phyloP scores from a whole-genome alignment of 2,113 vertebrate species.

The Setophaga petechia region DNA sequence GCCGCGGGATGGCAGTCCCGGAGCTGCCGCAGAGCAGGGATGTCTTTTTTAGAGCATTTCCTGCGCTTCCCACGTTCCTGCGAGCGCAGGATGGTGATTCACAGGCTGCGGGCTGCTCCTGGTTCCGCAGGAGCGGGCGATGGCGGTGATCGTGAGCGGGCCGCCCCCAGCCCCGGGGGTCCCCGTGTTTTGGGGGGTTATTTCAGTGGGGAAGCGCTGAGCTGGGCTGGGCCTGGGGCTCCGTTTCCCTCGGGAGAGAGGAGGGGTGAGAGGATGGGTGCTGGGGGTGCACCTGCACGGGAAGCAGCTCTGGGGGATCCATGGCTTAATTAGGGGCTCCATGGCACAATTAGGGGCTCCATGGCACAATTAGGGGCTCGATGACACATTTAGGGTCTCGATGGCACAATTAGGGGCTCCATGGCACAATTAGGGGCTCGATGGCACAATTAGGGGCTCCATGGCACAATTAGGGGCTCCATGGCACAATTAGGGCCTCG shows the following conservation, averaged over 20 bases:
- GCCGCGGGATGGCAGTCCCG: background rate
- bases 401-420: rapidly evolving
- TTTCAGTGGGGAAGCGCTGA: rapidly evolving
- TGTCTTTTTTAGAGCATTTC: rapidly evolving
- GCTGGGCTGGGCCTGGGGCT: background rate
- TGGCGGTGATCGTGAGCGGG: background rate
- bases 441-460: rapidly evolving
- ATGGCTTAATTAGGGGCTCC: rapidly evolving
- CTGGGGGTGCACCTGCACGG: background rate
- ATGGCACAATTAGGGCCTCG: rapidly evolving
- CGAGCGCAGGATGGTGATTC: rapidly evolving
- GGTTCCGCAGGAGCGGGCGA: rapidly evolving
- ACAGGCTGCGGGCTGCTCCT: rapidly evolving
- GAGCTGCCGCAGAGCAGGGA: background rate
- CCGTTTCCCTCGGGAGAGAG: rapidly evolving
- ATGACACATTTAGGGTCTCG: too few relatives aligned
- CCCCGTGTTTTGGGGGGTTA: background rate
- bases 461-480: rapidly evolving
- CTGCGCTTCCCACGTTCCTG: background rate
- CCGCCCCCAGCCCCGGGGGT: background rate
- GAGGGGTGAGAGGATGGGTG: background rate
- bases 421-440: rapidly evolving
- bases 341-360: rapidly evolving
- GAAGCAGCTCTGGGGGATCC: rapidly evolving
- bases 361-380: too few relatives aligned